These are phyloP conservation scores for Nemopilema nomurai DNA, from an alignment of 30 jellyfish, hydroid and myxozoan genomes.

Conservation along the genomic window DNA sequence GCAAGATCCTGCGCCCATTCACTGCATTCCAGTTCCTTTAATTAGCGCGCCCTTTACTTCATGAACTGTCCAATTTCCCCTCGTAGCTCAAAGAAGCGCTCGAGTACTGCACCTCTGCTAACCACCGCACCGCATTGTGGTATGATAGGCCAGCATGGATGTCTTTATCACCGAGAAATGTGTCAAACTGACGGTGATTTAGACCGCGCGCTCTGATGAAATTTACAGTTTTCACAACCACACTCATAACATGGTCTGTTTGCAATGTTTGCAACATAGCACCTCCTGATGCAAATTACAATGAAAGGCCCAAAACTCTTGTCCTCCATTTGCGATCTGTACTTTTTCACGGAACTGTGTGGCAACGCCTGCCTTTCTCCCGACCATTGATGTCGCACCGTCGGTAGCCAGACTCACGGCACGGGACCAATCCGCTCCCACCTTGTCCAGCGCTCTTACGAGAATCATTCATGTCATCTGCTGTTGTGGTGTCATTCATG, in stretches of 20 bases:
- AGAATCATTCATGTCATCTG: conserved; percentile 6
- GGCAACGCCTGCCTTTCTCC: conserved; percentile 42
- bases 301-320: background rate
- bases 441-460: conserved; percentile 35
- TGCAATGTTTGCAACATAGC: background rate
- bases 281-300: conserved; percentile 16
- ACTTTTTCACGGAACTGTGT: background rate
- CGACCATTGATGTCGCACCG: conserved; percentile 32
- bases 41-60: background rate
- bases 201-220: background rate
- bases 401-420: conserved; percentile 30
- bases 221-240: conserved; percentile 18
- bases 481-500: conserved; percentile 10
- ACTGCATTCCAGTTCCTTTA: background rate
- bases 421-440: conserved; percentile 42
- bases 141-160: background rate
- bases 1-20: background rate
- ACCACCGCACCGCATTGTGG: background rate
- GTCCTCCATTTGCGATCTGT: conserved; percentile 22
- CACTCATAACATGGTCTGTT: conserved; percentile 20
- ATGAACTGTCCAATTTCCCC: background rate
- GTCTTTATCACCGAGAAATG: background rate
- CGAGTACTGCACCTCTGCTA: background rate
- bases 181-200: conserved; percentile 1
- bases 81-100: background rate